A percentile compares a stretch with the other conserved stretches of the same genome.
Evolutionary conservation across 2,797 vertebrate species (phyloP).

Genomic region (Poeciliopsis gracilis): DNA sequence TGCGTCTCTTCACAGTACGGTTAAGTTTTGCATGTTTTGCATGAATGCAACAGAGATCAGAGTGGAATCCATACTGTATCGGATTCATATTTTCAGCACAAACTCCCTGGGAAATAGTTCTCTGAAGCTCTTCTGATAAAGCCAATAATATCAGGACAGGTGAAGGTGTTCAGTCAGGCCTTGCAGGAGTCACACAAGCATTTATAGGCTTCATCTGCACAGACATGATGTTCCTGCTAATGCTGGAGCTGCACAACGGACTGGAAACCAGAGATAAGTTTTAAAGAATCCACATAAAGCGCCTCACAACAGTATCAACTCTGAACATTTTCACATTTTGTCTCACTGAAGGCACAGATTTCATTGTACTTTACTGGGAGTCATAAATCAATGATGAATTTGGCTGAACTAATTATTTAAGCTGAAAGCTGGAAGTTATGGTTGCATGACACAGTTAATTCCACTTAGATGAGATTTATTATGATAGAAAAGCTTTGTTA

Average conservation of each 20-base stretch:
- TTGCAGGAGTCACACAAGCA: neutral
- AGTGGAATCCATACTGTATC: neutral
- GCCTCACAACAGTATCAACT: neutral
- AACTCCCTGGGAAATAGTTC: neutral
- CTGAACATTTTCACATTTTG: neutral
- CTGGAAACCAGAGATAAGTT: neutral
- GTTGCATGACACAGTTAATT: constrained; percentile 6
- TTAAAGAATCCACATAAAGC: neutral
- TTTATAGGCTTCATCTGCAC: neutral
- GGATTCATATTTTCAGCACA: neutral
- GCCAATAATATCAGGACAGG: neutral
- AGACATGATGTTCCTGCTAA: neutral
- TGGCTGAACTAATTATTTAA: constrained; percentile 1
- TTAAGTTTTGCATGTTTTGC: neutral
- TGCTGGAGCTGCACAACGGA: neutral
- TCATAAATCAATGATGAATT: neutral
- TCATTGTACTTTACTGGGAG: neutral
- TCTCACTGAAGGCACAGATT: neutral
- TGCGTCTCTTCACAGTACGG: neutral
- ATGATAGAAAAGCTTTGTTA: constrained; percentile 1
- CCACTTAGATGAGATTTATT: constrained; percentile 2
- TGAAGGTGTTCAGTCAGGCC: neutral
- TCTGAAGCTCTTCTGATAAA: neutral
- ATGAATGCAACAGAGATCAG: neutral
- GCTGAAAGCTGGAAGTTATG: neutral